Evolutionary conservation across 2,113 vertebrate genomes (phyloP).

Genomic region (Stegostoma tigrinum): DNA sequence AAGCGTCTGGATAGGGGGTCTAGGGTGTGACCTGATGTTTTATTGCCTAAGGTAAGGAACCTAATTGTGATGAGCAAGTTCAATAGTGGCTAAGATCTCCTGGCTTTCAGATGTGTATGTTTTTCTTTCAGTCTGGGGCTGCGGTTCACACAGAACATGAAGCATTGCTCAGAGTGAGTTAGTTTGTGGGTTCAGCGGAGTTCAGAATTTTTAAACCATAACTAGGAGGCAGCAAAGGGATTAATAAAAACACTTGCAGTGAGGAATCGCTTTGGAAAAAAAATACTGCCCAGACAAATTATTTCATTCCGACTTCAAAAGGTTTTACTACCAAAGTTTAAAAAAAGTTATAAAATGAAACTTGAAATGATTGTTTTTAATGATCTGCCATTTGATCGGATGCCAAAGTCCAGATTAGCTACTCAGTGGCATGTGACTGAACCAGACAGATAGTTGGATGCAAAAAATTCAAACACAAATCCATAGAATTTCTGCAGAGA

Average conservation of each 20-base stretch:
- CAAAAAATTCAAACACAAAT: neutral
- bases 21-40: neutral
- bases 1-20: neutral
- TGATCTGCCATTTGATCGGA: neutral
- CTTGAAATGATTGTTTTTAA: neutral
- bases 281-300: neutral
- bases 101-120: neutral
- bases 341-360: neutral
- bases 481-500: neutral
- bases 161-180: neutral
- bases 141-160: neutral
- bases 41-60: neutral
- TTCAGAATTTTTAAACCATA: too few species aligned
- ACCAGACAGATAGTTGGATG: neutral
- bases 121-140: neutral
- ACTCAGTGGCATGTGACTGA: neutral
- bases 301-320: neutral
- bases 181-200: neutral
- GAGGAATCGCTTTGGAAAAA: neutral
- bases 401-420: neutral
- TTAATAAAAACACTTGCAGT: neutral
- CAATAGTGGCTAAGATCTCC: neutral
- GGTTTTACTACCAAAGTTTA: neutral
- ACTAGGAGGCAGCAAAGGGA: neutral
- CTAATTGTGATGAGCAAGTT: neutral